These are phyloP conservation scores for Thymelicus acteon DNA, from an alignment of 2,888 invertebrate genomes.

Conservation along the genomic window DNA sequence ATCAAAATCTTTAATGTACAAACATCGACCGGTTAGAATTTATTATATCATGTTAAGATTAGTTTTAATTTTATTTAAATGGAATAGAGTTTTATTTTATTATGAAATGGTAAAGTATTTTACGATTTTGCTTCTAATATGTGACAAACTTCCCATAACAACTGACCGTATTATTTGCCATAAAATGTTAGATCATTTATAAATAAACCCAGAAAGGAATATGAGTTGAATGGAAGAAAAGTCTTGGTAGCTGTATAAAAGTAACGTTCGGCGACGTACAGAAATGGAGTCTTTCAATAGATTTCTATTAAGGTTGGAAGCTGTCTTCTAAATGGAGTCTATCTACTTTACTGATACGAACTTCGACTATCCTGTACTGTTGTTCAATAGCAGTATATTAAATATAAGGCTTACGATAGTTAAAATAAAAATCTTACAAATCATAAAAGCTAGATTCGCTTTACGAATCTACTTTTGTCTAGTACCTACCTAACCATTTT, in stretches of 20 bases:
- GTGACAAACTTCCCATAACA: neutral
- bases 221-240: slow-evolving; percentile 5
- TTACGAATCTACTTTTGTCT: too few species aligned
- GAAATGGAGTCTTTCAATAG: slow-evolving; percentile 19
- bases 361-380: neutral
- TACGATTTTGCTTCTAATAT: neutral
- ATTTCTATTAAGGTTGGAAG: slow-evolving; percentile 27
- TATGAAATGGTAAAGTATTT: neutral
- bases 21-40: too few species aligned
- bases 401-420: too few species aligned
- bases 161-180: neutral
- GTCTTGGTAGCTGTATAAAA: slow-evolving; percentile 10
- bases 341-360: slow-evolving; percentile 17
- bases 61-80: too few species aligned
- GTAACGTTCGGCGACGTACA: slow-evolving; percentile 17
- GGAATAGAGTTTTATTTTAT: too few species aligned
- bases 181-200: neutral
- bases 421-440: too few species aligned
- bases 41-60: too few species aligned
- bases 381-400: neutral
- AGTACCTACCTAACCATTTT: too few species aligned
- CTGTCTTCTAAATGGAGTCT: slow-evolving; percentile 16
- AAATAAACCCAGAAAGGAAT: neutral
- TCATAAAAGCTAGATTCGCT: too few species aligned
- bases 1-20: too few species aligned